Evolutionary conservation across 2,888 invertebrate species (phyloP), one percentile per base, ranked within the genome.

Genomic region (Hirtodrosophila cameraria): DNA sequence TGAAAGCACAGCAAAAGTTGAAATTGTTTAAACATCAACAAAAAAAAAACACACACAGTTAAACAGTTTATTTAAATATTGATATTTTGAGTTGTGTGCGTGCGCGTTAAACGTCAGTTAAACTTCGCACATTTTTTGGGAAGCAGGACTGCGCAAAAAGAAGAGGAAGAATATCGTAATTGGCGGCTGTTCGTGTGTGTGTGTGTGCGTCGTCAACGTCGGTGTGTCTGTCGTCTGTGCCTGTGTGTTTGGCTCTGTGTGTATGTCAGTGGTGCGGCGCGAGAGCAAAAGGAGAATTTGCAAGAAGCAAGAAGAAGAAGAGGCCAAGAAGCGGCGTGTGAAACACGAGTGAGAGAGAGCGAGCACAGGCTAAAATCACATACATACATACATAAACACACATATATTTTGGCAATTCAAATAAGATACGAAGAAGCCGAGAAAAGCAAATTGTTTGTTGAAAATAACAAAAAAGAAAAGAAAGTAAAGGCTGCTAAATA

Each of bases 261-360:
- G 75, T 70, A 70, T 66, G 75, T 64, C 63, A 74, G 58, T 66
- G 70, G 62, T 63, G 65, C 64, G 63, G 64, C 75, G 72, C 67
- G 66, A 78, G 65, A 78, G 70, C 68, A 80, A 80, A 75, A 68
- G 75, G 76, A 76, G 71, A 82, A 72, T 74, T 76, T 60, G 75
- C 75, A 70, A 71, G 59, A 63, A 61, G 71, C 59, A 63, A 77
- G 46, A 65, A 71, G 59, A 63, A 61, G 71, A 59, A 63, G 75
- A 43, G 62, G 55, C 50, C 60, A 64, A 67, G 46, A 79, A 79
- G 69, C 64, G 61, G 75, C 61, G 75, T 79, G 82, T 85, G 83
- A 83, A 82, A 77, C 77, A 82, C 77, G 55, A 80, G 45, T 41
- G 39, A 61, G 45, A 28, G 48, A 60, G 54, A 33, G 53, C 69